Conservation (phyloP, 2,797 vertebrate genomes). For the Thaleichthys pacificus region DNA sequence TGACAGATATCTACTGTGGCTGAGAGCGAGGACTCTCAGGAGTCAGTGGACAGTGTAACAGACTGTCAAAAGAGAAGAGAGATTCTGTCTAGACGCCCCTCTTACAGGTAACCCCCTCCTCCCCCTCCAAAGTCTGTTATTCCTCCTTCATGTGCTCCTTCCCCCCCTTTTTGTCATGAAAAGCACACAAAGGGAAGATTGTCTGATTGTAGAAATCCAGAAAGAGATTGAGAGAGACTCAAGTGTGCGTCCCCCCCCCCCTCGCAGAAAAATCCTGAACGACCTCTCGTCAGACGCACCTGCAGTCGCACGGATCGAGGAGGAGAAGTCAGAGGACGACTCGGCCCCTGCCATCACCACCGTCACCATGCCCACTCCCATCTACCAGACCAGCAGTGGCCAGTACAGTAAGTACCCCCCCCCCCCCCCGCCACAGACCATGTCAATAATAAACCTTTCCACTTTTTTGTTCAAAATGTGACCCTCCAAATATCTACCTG, state of each 20-base stretch:
- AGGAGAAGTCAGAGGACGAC: slow-evolving; percentile 98
- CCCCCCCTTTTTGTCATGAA: neutral
- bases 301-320: slow-evolving; percentile 94
- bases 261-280: slow-evolving; percentile 97
- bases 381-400: slow-evolving; percentile 99
- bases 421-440: too few relatives aligned
- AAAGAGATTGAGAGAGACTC: too few relatives aligned
- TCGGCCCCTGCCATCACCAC: slow-evolving; percentile 92
- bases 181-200: neutral
- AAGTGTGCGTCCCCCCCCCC: neutral
- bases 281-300: slow-evolving; percentile 96
- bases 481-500: neutral
- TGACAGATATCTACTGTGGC: slow-evolving; percentile 90
- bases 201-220: neutral
- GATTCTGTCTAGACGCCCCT: slow-evolving; percentile 95
- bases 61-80: slow-evolving; percentile 98
- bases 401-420: slow-evolving; percentile 89
- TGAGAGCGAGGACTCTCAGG: slow-evolving; percentile 98
- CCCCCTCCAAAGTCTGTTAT: too few relatives aligned
- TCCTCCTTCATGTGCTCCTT: too few relatives aligned
- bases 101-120: slow-evolving; percentile 83
- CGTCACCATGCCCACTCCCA: slow-evolving; percentile 98
- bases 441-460: neutral
- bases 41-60: slow-evolving; percentile 97
- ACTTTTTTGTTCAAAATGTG: neutral